Percentiles rank a stretch among this genome's conserved stretches.
Conservation (phyloP, 2,888 invertebrate genomes). For the Ethmia dodecea region DNA sequence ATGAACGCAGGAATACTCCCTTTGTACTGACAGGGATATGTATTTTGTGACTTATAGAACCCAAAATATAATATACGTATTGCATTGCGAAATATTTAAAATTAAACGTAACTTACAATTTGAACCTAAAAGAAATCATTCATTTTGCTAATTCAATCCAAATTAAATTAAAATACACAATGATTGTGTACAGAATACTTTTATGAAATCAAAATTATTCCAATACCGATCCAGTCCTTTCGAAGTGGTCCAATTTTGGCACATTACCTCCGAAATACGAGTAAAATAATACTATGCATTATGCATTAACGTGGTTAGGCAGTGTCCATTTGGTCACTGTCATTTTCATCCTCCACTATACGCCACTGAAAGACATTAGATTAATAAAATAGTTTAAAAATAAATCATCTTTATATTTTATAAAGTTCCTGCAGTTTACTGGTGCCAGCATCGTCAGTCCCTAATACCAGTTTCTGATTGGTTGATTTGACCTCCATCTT, state of each 20-base stretch:
- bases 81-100: slow-evolving; percentile 17
- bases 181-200: slow-evolving; percentile 23
- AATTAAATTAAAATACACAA: slow-evolving; percentile 34
- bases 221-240: slow-evolving; percentile 40
- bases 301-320: slow-evolving; percentile 27
- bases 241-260: slow-evolving; percentile 68
- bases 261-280: slow-evolving; percentile 47
- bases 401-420: too few species aligned
- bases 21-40: slow-evolving; percentile 66
- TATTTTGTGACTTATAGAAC: slow-evolving; percentile 39
- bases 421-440: too few species aligned
- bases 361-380: too few species aligned
- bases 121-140: background rate
- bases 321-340: slow-evolving; percentile 20
- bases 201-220: slow-evolving; percentile 17
- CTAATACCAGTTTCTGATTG: too few species aligned
- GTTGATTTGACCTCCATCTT: too few species aligned
- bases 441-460: too few species aligned
- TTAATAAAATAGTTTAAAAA: too few species aligned
- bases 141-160: slow-evolving; percentile 6
- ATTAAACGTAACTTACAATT: slow-evolving; percentile 1
- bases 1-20: slow-evolving; percentile 45
- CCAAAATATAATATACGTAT: slow-evolving; percentile 13
- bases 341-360: too few species aligned
- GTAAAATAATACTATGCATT: slow-evolving; percentile 53